These are phyloP conservation scores for Amphilophus citrinellus DNA, from an alignment of 2,113 vertebrate genomes.

Conservation along the genomic window DNA sequence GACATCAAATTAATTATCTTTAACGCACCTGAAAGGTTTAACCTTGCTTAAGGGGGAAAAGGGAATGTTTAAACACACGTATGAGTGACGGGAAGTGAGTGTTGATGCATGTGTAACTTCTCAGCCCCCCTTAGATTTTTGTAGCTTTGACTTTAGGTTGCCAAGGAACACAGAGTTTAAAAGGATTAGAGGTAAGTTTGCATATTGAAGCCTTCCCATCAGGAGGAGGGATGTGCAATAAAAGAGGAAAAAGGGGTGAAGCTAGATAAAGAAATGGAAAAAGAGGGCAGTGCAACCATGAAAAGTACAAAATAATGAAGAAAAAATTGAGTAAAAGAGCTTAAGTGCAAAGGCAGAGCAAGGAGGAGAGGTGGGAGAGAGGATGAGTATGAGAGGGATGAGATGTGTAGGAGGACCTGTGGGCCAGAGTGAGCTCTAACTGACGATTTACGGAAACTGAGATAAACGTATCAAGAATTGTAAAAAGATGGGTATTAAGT, in stretches of 20 bases:
- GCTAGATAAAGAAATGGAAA: neutral
- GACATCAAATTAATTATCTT: neutral
- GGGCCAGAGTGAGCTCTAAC: constrained; percentile 18
- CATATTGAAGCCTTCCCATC: constrained; percentile 30
- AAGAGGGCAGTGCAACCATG: neutral
- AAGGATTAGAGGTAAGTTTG: constrained; percentile 42
- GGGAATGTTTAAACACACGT: neutral
- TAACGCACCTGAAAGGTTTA: neutral
- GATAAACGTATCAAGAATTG: constrained; percentile 26
- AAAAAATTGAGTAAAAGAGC: neutral
- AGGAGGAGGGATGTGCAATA: neutral
- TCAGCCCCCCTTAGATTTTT: constrained; percentile 6
- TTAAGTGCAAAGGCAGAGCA: neutral
- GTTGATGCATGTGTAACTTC: constrained; percentile 9
- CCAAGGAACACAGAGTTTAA: constrained; percentile 63
- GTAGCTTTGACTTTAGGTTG: constrained; percentile 49
- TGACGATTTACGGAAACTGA: constrained; percentile 30
- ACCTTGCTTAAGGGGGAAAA: neutral
- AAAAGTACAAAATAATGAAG: constrained; percentile 10
- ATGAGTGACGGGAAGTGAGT: neutral
- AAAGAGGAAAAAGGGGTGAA: constrained; percentile 26
- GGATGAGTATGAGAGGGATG: constrained; percentile 24
- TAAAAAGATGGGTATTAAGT: neutral
- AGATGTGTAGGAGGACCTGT: constrained; percentile 54
- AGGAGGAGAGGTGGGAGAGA: constrained; percentile 11